Evolutionary conservation across 2,888 invertebrate species (phyloP).

Genomic region (Lithophane ornitopus): DNA sequence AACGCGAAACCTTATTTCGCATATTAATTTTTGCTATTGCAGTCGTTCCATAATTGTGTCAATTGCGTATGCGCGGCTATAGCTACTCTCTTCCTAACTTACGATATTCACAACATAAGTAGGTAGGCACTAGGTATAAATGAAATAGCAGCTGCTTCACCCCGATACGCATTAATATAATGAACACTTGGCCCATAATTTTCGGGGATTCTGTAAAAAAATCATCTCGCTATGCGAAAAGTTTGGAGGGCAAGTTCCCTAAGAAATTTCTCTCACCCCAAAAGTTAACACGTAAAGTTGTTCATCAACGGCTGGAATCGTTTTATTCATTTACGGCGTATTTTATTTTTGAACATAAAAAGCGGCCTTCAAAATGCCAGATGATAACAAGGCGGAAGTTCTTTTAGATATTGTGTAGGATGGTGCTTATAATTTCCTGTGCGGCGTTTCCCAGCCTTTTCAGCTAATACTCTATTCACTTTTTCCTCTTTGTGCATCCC

Average conservation of each 20-base stretch:
- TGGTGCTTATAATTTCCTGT: conserved; percentile 62
- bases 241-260: conserved; percentile 48
- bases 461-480: conserved; percentile 42
- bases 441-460: conserved; percentile 29
- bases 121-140: conserved; percentile 37
- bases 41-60: conserved; percentile 33
- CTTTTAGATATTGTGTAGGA: conserved; percentile 50
- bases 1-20: conserved; percentile 34
- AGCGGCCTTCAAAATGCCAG: conserved; percentile 37
- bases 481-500: conserved; percentile 38
- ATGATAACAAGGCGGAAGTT: conserved; percentile 56
- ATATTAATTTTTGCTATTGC: conserved; percentile 23
- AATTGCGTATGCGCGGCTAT: conserved; percentile 7
- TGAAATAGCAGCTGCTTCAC: conserved; percentile 62
- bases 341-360: conserved; percentile 49
- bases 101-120: conserved; percentile 33
- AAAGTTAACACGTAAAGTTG: conserved; percentile 66
- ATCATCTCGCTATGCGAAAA: conserved; percentile 58
- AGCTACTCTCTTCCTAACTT: conserved; percentile 7
- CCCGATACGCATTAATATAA: conserved; percentile 64
- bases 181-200: conserved; percentile 64
- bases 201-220: conserved; percentile 56
- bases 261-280: conserved; percentile 43
- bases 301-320: conserved; percentile 58
- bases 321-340: conserved; percentile 61